Base-by-base conservation (phyloP, 2,888 invertebrate genomes). In the Parthenolecanium corni region DNA sequence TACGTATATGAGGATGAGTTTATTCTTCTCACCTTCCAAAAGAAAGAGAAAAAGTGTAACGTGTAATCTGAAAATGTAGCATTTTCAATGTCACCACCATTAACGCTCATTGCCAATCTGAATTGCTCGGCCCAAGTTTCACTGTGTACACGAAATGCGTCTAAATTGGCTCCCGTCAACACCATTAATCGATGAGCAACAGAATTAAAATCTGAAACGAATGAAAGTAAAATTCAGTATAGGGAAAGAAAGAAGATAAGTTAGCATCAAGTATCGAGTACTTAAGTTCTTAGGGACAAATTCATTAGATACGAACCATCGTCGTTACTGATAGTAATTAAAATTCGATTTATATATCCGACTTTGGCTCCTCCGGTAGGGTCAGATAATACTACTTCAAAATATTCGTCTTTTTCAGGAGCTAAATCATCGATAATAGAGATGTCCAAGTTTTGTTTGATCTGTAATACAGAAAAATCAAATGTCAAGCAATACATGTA, bases 341-440 rank as follows among this genome's bases (percentile, higher is more conserved):
- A 76, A 20, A 74, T 73, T 65, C 74, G 71, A 64, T 73, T 73
- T n/a, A 74, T 70, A 52, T 72, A 71, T 23, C 78, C 78, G 16
- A 79, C 68, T 51, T 71, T 71, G 0, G 79, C 77, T 9, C 80
- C 76, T 4, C 74, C 75, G 31, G 71, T 68, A 1, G 76, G 71
- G 9, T 74, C 74, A 51, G 72, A 72, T 9, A 79, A 68, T 65
- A 78, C 77, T 18, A 81, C 71, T 68, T 79, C 78, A 71, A 81
- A 81, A 66, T 78, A 77, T 69, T 80, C 80, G 69, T 80, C 80
- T 70, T 80, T 80, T 68, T 80, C 80, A 14, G 78, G 76, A 62
- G 76, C 74, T 73, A 77, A 73, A 67, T 80, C 80, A 68, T 81
- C 78, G 24, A 77, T 74, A 64, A 81, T 78, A 1, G 76, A 74